phyloP scores from a whole-genome alignment of 2,113 vertebrate genomes.

The Ictalurus punctatus region DNA sequence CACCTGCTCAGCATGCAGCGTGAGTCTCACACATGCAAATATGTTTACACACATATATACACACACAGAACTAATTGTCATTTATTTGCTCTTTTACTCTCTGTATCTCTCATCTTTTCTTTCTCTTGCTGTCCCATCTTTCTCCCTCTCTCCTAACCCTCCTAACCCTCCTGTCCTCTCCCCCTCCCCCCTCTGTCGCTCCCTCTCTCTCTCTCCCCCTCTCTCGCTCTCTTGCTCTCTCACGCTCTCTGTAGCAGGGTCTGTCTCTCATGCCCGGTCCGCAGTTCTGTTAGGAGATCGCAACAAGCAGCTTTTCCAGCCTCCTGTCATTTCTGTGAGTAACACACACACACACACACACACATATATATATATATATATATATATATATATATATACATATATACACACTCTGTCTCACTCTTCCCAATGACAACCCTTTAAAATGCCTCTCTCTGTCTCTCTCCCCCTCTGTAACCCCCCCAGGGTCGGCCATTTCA shows the following conservation, averaged over 20 bases:
- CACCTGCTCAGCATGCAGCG: slow-evolving; percentile 90
- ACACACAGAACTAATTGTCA: neutral
- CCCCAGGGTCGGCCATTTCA: slow-evolving; percentile 80
- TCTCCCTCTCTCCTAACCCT: too few species aligned
- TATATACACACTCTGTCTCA: neutral
- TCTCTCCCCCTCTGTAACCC: too few species aligned
- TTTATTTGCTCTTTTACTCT: neutral
- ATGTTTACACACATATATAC: neutral
- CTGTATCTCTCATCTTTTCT: too few species aligned
- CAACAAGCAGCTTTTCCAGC: slow-evolving; percentile 85
- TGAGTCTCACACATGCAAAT: slow-evolving; percentile 44
- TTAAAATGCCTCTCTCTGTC: too few species aligned
- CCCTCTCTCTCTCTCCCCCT: neutral
- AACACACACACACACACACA: neutral
- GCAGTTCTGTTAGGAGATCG: slow-evolving; percentile 78
- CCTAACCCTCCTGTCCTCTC: too few species aligned
- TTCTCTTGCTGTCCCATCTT: too few species aligned
- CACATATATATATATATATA: neutral
- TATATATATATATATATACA: too few species aligned
- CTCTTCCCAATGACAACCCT: neutral
- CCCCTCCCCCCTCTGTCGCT: neutral
- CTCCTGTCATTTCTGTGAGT: slow-evolving; percentile 84
- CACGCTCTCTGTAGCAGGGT: slow-evolving; percentile 68
- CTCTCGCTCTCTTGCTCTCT: too few species aligned
- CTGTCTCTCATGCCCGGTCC: neutral